phyloP scores from a whole-genome alignment of 1,140 invertebrate genomes.

The Catajapyx aquilonaris region DNA sequence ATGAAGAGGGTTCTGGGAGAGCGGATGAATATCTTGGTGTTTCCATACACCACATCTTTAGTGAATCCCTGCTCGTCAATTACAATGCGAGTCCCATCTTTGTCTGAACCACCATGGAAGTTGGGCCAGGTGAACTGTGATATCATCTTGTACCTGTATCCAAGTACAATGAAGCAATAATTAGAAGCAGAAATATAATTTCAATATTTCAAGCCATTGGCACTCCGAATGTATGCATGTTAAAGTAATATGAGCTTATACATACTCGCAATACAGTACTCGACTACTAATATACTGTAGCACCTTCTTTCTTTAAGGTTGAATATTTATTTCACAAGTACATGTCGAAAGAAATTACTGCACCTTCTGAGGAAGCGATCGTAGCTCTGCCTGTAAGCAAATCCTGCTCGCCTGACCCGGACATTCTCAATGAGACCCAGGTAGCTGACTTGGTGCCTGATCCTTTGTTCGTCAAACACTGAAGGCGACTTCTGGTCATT shows the following conservation, averaged over 20 bases:
- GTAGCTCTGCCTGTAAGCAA: constrained; percentile 76
- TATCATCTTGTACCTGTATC: constrained; percentile 83
- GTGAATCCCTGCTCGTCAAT: constrained; percentile 55
- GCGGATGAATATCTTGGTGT: constrained; percentile 87
- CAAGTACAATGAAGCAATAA: constrained; percentile 6
- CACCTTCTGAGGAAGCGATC: constrained; percentile 62
- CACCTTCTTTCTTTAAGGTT: too few relatives aligned
- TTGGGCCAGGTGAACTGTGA: constrained; percentile 88
- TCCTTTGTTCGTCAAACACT: constrained; percentile 50
- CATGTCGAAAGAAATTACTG: too few relatives aligned
- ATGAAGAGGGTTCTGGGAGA: constrained; percentile 72
- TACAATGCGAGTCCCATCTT: constrained; percentile 64
- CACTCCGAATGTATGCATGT: too few relatives aligned
- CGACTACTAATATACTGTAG: too few relatives aligned
- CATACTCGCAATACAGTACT: too few relatives aligned
- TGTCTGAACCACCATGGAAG: constrained; percentile 47
- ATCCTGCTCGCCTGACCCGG: constrained; percentile 76
- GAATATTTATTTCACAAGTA: too few relatives aligned
- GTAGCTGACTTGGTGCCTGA: constrained; percentile 77
- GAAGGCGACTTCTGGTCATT: constrained; percentile 77
- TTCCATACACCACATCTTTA: constrained; percentile 77
- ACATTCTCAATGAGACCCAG: constrained; percentile 84
- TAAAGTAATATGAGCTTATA: too few relatives aligned
- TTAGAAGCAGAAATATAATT: constrained; percentile 1
- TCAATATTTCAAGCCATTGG: too few relatives aligned